These are phyloP conservation scores for Habrosyne pyritoides DNA, from an alignment of 2,888 invertebrate genomes.

Conservation along the genomic window DNA sequence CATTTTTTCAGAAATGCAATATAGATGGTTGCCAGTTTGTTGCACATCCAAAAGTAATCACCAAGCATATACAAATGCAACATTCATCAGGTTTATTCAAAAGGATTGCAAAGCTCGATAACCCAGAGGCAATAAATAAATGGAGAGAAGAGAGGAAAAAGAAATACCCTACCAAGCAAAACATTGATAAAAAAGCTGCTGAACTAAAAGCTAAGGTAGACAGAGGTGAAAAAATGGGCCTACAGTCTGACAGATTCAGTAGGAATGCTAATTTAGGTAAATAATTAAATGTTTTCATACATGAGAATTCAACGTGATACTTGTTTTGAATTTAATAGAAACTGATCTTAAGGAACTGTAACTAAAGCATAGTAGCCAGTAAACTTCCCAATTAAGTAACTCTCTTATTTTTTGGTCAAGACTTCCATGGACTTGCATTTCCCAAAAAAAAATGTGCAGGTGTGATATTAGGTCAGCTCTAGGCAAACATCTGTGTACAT, in stretches of 20 bases:
- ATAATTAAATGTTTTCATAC: no score
- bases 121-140: constrained; percentile 91
- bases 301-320: no score
- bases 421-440: no score
- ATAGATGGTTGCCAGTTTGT: constrained; percentile 91
- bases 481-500: no score
- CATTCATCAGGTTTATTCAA: constrained; percentile 93
- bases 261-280: constrained; percentile 45
- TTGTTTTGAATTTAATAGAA: no score
- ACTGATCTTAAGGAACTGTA: no score
- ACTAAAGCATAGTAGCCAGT: no score
- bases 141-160: constrained; percentile 93
- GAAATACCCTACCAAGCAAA: constrained; percentile 89
- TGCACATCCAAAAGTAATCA: constrained; percentile 90
- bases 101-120: constrained; percentile 88
- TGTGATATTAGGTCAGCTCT: no score
- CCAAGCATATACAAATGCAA: constrained; percentile 91
- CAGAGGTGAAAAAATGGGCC: constrained; percentile 89
- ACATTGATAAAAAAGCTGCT: constrained; percentile 85
- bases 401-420: no score
- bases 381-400: no score
- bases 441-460: no score
- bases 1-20: constrained; percentile 85
- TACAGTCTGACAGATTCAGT: constrained; percentile 56
- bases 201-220: constrained; percentile 86